Conservation (phyloP, 2,888 invertebrate species). For the Mythimna ferrago region DNA sequence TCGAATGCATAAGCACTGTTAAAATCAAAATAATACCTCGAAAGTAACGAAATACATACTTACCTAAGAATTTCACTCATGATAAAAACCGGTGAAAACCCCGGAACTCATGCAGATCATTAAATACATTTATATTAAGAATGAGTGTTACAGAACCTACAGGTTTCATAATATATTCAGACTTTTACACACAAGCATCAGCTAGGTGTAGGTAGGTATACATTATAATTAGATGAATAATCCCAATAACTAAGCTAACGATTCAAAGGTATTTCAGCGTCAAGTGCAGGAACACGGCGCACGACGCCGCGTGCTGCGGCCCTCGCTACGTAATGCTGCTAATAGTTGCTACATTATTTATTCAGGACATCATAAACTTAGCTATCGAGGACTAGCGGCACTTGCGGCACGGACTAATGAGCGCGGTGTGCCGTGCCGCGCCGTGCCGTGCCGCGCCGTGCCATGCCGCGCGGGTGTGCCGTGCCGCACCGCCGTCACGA, state of each 20-base stretch:
- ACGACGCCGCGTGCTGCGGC: conserved; percentile 24
- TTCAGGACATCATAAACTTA: conserved; percentile 61
- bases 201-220: too few species aligned
- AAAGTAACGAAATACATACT: too few species aligned
- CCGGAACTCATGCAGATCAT: too few species aligned
- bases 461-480: conserved; percentile 14
- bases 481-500: conserved; percentile 49
- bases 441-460: conserved; percentile 46
- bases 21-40: too few species aligned
- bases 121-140: too few species aligned
- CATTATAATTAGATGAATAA: not conserved
- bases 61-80: too few species aligned
- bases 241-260: conserved; percentile 1
- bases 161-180: too few species aligned
- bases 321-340: conserved; percentile 30
- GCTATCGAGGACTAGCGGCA: conserved; percentile 59
- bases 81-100: too few species aligned
- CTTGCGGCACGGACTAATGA: conserved; percentile 57
- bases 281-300: conserved; percentile 10
- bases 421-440: conserved; percentile 30
- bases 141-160: too few species aligned
- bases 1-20: too few species aligned
- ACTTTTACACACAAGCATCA: too few species aligned
- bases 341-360: conserved; percentile 57
- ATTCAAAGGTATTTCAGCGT: conserved; percentile 10